Base-by-base conservation (phyloP, 2,113 vertebrate species). In the Oncorhynchus clarkii region DNA sequence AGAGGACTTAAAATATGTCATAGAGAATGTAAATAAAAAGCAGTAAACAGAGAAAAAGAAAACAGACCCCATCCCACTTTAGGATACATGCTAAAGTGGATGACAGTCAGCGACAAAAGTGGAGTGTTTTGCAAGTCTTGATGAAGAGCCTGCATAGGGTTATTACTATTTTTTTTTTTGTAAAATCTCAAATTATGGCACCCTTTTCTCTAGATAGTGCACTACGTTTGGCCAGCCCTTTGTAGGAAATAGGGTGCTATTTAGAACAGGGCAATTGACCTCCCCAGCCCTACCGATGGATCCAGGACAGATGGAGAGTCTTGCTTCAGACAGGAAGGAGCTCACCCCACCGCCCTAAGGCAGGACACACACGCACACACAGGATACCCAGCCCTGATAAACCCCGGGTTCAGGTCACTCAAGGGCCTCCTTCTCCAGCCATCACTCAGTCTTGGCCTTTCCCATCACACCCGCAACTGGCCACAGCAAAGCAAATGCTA, bases 281-380 rank as follows among this genome's bases (percentile, higher is more conserved):
- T 66, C 64, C 29, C 24, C 11, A n/a, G 12, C 24, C n/a, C 24
- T 27, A 4, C 64, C 22, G 24, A 66, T 24, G 24, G 26, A 66
- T 14, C 24, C 64, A 14, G 11, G n/a, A 27, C 64, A 66, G 22
- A 66, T 29, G 22, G 64, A 66, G 64, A 29, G 64, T 29, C 64
- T 26, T 3, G n/a, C 9, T 14, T 27, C 64, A 66, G 64, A 66
- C 64, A 66, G 64, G 64, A 66, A 66, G 64, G 4, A 27, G 9
- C 26, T 66, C 60, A 64, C 24, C 60, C 26, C 27, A 27, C 14
- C 29, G 49, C 49, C 74, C 67, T 59, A 27, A 29, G 29, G 67
- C 74, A 76, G 74, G 67, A 70, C 68, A 34, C 51, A 18, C 66
- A 39, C 49, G 14, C 51, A 54, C 51, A 54, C 51, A 54, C 51